Evolutionary conservation across 2,797 vertebrate genomes (phyloP).

Genomic region (Sebastes kiyomatsui): DNA sequence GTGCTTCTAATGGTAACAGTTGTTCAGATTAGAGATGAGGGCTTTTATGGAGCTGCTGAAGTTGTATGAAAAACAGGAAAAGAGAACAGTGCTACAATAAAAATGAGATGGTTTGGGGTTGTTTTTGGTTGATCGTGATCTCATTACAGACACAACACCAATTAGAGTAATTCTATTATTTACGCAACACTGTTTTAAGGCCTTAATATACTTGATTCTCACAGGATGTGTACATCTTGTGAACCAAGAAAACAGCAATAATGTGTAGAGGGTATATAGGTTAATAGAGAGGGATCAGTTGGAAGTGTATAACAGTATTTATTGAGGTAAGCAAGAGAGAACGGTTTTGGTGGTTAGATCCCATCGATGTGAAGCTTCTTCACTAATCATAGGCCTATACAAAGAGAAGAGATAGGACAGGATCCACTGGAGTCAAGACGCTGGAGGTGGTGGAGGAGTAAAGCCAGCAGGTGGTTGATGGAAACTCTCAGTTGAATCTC

Average conservation of each 20-base stretch:
- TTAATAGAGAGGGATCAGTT: not conserved
- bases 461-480: conserved; percentile 1
- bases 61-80: not conserved
- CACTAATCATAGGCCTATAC: not conserved
- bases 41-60: not conserved
- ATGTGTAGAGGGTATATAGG: not conserved
- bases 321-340: not conserved
- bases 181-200: not conserved
- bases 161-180: not conserved
- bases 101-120: not conserved
- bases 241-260: not conserved
- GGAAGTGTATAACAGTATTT: not conserved
- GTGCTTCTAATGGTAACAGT: not conserved
- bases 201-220: not conserved
- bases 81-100: not conserved
- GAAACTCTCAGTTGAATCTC: conserved; percentile 2
- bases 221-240: not conserved
- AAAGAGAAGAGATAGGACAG: not conserved
- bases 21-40: not conserved
- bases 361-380: not conserved
- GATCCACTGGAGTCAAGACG: not conserved
- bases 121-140: not conserved
- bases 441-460: not conserved
- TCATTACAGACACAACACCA: not conserved
- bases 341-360: not conserved